A percentile compares a stretch with the other conserved stretches of the same genome.
Evolutionary conservation across 2,888 invertebrate species (phyloP).

Genomic region (Lissocephala sabroskyi): DNA sequence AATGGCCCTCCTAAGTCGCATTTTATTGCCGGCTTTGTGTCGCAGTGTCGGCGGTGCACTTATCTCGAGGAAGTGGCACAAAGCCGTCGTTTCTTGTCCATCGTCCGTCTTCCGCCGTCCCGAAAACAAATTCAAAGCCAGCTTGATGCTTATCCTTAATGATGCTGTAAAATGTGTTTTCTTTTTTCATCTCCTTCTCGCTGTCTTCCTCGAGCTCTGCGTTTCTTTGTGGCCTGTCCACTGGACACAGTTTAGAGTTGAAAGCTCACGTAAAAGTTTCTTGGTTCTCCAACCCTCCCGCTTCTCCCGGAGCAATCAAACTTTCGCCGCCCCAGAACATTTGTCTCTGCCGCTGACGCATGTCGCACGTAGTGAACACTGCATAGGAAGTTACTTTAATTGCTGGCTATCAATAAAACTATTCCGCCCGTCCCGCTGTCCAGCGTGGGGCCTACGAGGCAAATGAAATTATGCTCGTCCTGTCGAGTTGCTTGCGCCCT

Average conservation of each 20-base stretch:
- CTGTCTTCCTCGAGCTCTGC: background rate
- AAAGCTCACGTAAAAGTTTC: constrained; percentile 35
- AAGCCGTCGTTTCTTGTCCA: too few species aligned
- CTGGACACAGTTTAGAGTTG: constrained; percentile 1
- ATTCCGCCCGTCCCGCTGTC: constrained; percentile 4
- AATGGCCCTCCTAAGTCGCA: constrained; percentile 10
- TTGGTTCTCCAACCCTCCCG: background rate
- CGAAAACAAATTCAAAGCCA: constrained; percentile 65
- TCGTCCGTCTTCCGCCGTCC: too few species aligned
- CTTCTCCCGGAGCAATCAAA: constrained; percentile 35
- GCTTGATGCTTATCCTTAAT: constrained; percentile 70
- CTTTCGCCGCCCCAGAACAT: constrained; percentile 33
- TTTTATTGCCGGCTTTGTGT: constrained; percentile 13
- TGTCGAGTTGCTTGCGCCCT: constrained; percentile 10
- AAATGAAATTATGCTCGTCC: constrained; percentile 49
- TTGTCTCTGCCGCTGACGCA: constrained; percentile 18
- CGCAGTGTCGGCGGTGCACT: constrained; percentile 26
- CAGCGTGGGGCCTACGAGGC: too few species aligned
- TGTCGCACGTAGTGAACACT: constrained; percentile 5
- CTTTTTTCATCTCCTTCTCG: background rate
- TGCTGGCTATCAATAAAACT: constrained; percentile 47
- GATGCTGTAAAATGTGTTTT: constrained; percentile 32
- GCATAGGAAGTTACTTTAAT: constrained; percentile 38
- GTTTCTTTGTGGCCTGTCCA: background rate
- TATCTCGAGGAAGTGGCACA: constrained; percentile 48